These are phyloP conservation scores for Lycaon pictus DNA, from an alignment of 2,113 vertebrate species.

Conservation along the genomic window DNA sequence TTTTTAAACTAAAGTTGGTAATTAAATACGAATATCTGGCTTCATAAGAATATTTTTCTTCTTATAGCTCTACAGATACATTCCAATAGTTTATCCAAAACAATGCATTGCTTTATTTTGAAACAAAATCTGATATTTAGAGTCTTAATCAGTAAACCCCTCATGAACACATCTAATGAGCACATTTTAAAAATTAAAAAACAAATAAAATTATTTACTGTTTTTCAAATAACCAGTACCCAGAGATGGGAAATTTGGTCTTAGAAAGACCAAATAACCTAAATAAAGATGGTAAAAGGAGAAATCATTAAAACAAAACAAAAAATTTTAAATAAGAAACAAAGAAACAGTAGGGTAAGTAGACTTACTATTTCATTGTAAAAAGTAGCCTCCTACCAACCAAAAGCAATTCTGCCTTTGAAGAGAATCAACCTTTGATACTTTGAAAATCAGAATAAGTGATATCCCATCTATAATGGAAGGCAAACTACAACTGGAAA, in stretches of 20 bases:
- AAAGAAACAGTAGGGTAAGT: background rate
- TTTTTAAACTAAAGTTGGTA: slow-evolving; percentile 52
- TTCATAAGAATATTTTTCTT: slow-evolving; percentile 51
- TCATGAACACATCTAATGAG: background rate
- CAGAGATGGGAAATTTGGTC: background rate
- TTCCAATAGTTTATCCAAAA: background rate
- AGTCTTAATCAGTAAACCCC: slow-evolving; percentile 29
- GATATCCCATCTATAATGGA: background rate
- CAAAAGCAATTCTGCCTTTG: slow-evolving; percentile 42
- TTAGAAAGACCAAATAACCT: slow-evolving; percentile 31
- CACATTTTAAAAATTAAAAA: slow-evolving; percentile 42
- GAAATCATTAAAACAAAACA: slow-evolving; percentile 42
- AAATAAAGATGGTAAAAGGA: slow-evolving; percentile 8
- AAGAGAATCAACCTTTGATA: slow-evolving; percentile 38
- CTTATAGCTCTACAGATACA: background rate
- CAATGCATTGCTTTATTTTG: slow-evolving; percentile 4
- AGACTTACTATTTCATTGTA: background rate
- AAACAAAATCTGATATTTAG: slow-evolving; percentile 59
- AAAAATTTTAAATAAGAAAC: slow-evolving; percentile 39
- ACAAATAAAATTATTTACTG: slow-evolving; percentile 45
- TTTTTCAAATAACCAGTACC: slow-evolving; percentile 49
- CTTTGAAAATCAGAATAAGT: slow-evolving; percentile 52
- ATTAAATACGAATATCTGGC: slow-evolving; percentile 40
- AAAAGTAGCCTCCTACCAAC: slow-evolving; percentile 35
- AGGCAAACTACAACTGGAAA: slow-evolving; percentile 40